A percentile compares a stretch with the other conserved stretches of the same genome.
phyloP scores from a whole-genome alignment of 2,797 vertebrate genomes.

The Tenualosa thibaudeaui region DNA sequence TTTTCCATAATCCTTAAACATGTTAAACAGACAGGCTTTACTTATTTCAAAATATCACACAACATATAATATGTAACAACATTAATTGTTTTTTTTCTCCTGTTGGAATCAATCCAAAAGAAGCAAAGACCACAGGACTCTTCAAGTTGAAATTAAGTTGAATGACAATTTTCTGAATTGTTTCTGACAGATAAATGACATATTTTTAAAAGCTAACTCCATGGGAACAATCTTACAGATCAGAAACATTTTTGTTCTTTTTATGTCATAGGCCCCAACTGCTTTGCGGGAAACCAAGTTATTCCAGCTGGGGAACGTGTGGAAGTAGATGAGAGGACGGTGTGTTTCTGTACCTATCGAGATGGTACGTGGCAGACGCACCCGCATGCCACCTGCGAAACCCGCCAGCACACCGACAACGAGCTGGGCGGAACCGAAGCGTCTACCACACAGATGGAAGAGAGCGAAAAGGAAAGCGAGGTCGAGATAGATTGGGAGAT shows the following conservation, averaged over 20 bases:
- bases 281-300: slow-evolving; percentile 74
- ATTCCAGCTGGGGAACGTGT: slow-evolving; percentile 75
- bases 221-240: background rate
- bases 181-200: background rate
- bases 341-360: slow-evolving; percentile 72
- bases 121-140: background rate
- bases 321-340: slow-evolving; percentile 67
- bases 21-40: background rate
- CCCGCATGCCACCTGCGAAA: slow-evolving; percentile 65
- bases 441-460: slow-evolving; percentile 54
- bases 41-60: background rate
- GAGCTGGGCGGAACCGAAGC: slow-evolving; percentile 47
- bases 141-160: background rate
- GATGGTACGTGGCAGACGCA: slow-evolving; percentile 74
- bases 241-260: slow-evolving; percentile 28
- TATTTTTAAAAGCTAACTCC: background rate
- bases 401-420: slow-evolving; percentile 50
- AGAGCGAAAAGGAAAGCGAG: slow-evolving; percentile 37
- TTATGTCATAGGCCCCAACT: slow-evolving; percentile 73
- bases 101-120: background rate
- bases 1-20: background rate
- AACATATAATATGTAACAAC: too few species aligned
- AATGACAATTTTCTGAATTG: background rate
- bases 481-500: slow-evolving; percentile 31
- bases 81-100: too few species aligned